Base-by-base conservation (phyloP, 2,888 invertebrate genomes). In the Clistopyga incitator region DNA sequence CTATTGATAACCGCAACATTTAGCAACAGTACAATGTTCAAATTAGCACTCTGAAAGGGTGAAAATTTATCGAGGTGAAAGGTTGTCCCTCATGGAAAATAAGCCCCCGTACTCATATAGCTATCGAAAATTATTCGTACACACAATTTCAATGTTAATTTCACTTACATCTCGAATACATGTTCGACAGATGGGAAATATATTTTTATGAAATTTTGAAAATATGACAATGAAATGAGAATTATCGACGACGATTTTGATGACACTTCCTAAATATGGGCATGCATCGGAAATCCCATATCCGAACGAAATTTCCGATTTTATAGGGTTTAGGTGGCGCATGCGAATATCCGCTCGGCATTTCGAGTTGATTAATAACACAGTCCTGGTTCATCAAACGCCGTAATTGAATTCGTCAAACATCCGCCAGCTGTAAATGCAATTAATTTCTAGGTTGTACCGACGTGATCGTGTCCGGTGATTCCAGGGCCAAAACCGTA, bases 371-470 rank as follows among this genome's bases (percentile, higher is more conserved):
- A 64, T 64, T 64, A 64, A 64, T 64, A 64, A 64, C 64, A 64
- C 64, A 38, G 38, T 42, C 64, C 64, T 38, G 64, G 38, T 64
- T 18, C 64, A 42, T 64, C 64, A 64, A 64, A 64, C 38, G 38
- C n/a, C 38, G 38, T 64, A 64, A 38, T 70, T 70, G 52, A 54
- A 70, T 70, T 54, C 64, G 52, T 15, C 52, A n/a, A 70, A 20
- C 18, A 47, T 29, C 10, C 52, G 11, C 38, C 11, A 18, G 38
- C 64, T 18, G 45, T 76, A 20, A 59, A 34, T 77, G 59, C 56
- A 56, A 77, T 77, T 68, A 68, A 77, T 68, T 67, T 68, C 29
- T 18, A 54, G 72, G 72, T 45, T 72, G 56, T 59, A 20, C n/a
- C 45, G 20, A 23, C 56, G 38, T 8, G 25, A n/a, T 38, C 50